These are phyloP conservation scores for Lacerta viridis DNA, from an alignment of 2,797 vertebrate species.

Conservation along the genomic window DNA sequence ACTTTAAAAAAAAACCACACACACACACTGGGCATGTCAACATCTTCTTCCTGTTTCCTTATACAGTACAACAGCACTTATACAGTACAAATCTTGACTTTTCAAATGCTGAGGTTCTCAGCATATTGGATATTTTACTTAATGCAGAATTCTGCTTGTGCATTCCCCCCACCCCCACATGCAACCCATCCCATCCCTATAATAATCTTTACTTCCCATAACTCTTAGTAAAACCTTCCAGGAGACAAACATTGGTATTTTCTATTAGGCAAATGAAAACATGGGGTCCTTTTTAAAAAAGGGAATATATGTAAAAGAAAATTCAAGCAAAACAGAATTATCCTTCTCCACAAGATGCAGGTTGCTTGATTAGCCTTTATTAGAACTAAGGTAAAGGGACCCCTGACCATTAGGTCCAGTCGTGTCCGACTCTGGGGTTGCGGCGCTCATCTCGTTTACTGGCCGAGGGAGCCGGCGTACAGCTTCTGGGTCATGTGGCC, in stretches of 20 bases:
- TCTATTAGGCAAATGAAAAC: neutral
- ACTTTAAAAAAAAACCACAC: neutral
- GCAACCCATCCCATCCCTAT: neutral
- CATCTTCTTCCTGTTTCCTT: neutral
- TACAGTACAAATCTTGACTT: neutral
- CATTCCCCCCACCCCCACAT: too few species aligned
- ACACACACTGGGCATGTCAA: neutral
- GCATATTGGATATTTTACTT: neutral
- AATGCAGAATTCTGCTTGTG: neutral
- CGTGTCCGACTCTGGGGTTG: too few species aligned
- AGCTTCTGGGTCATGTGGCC: too few species aligned
- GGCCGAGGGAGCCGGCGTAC: too few species aligned
- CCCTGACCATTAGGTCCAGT: too few species aligned
- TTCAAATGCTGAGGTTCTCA: too few species aligned
- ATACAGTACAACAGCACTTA: neutral
- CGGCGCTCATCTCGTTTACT: too few species aligned
- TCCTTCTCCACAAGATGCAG: neutral
- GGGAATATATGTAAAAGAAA: neutral
- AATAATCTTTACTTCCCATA: neutral
- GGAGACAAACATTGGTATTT: neutral
- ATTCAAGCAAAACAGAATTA: neutral
- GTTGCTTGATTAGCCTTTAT: neutral
- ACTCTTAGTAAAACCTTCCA: rapidly evolving
- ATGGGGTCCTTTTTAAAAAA: neutral
- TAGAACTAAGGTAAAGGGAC: neutral